phyloP scores from a whole-genome alignment of 1,140 invertebrate species.

The Zaprionus tsacasi region DNA sequence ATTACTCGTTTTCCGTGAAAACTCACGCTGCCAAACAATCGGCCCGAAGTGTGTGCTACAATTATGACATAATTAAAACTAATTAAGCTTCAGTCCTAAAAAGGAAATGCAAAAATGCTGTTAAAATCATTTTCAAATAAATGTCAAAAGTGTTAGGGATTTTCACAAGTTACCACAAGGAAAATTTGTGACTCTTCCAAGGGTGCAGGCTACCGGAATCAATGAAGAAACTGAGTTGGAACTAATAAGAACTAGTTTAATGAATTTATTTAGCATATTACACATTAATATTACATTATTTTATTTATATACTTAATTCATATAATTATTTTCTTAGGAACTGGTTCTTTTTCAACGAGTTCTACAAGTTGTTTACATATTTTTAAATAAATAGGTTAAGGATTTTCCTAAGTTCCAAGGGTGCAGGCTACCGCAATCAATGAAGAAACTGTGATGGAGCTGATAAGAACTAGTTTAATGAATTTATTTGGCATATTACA shows the following conservation, averaged over 20 bases:
- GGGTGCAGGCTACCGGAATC: too few relatives aligned
- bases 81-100: conserved; percentile 34
- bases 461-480: neutral
- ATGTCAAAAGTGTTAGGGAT: conserved; percentile 34
- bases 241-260: neutral
- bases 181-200: neutral
- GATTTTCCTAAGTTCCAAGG: conserved; percentile 4
- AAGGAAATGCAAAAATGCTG: neutral
- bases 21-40: conserved; percentile 24
- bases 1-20: conserved; percentile 44
- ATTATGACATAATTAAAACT: conserved; percentile 42
- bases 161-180: conserved; percentile 5
- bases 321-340: too few relatives aligned
- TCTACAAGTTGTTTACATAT: neutral
- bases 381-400: conserved; percentile 39
- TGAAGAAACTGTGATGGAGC: neutral
- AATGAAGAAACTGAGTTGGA: neutral
- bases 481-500: too few relatives aligned
- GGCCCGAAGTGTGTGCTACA: conserved; percentile 10
- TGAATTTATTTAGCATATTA: too few relatives aligned
- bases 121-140: conserved; percentile 47
- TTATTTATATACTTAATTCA: too few relatives aligned
- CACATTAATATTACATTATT: too few relatives aligned
- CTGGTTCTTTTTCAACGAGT: too few relatives aligned
- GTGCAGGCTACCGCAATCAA: too few relatives aligned